Evolutionary conservation across 2,888 invertebrate genomes (phyloP).

Genomic region (Trisateles emortualis): DNA sequence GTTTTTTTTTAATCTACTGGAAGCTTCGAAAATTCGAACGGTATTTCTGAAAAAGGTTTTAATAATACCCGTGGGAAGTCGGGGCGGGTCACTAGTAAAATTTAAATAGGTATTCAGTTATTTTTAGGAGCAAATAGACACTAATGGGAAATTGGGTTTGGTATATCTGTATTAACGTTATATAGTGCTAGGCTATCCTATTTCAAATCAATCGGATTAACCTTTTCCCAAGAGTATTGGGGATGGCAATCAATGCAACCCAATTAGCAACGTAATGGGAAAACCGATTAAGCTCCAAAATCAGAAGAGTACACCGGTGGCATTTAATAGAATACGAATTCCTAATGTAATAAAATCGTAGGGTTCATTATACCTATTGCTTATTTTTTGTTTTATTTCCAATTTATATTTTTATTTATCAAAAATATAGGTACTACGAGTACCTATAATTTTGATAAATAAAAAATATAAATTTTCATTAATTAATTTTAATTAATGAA

Average conservation of each 20-base stretch:
- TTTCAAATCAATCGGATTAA: constrained; percentile 8
- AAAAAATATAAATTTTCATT: too few species aligned
- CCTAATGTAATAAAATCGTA: not conserved
- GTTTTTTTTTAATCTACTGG: too few species aligned
- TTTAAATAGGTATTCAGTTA: not conserved
- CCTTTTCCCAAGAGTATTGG: not conserved
- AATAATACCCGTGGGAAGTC: too few species aligned
- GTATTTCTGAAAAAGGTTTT: too few species aligned
- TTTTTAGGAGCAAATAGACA: not conserved
- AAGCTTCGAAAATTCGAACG: too few species aligned
- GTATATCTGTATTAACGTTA: not conserved
- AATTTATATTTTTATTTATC: too few species aligned
- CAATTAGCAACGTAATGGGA: constrained; percentile 5
- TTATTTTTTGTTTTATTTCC: not conserved
- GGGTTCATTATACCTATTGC: not conserved
- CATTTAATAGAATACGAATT: not conserved
- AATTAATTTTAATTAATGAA: too few species aligned
- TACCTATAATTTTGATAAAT: too few species aligned
- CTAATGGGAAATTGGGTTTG: not conserved
- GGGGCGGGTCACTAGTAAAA: too few species aligned
- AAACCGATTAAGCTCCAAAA: constrained; percentile 9
- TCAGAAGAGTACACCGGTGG: not conserved
- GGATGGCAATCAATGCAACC: constrained; percentile 7
- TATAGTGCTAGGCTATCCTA: not conserved
- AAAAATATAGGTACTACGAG: too few species aligned